These are phyloP conservation scores for Microctonus hyperodae DNA, from an alignment of 2,888 invertebrate genomes.

Conservation along the genomic window DNA sequence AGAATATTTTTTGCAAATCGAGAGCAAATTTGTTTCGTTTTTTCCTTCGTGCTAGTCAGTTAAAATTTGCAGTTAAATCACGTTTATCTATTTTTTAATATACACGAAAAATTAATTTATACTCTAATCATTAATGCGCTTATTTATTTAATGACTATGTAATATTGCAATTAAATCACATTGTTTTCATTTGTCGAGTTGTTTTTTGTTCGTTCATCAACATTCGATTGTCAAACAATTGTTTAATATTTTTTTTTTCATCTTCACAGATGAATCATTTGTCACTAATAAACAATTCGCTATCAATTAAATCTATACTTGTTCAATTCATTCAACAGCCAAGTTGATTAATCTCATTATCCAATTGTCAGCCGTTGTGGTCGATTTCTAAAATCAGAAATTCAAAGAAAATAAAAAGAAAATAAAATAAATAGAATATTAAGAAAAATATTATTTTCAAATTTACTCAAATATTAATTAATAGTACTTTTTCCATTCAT, in stretches of 20 bases:
- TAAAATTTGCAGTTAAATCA: conserved; percentile 53
- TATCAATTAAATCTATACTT: conserved; percentile 32
- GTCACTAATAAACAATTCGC: neutral
- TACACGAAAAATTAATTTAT: too few relatives aligned
- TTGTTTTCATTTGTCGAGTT: too few relatives aligned
- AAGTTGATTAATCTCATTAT: conserved; percentile 29
- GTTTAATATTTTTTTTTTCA: neutral
- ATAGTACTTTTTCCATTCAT: conserved; percentile 49
- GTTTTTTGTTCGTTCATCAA: neutral
- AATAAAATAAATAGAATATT: neutral
- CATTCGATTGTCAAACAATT: neutral
- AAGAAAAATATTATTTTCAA: neutral
- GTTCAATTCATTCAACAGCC: neutral
- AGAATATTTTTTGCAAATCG: too few relatives aligned
- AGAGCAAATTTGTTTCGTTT: conserved; percentile 7
- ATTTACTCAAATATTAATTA: conserved; percentile 9
- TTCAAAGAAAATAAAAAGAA: neutral
- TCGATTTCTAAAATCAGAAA: conserved; percentile 59
- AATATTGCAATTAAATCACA: neutral
- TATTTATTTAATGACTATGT: conserved; percentile 46
- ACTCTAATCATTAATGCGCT: conserved; percentile 36
- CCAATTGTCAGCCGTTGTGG: conserved; percentile 53
- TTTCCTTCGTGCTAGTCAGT: neutral
- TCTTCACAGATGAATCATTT: neutral
- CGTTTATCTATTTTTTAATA: too few relatives aligned